Percentiles rank a stretch among this genome's conserved stretches.
Evolutionary conservation across 2,888 invertebrate genomes (phyloP).

Genomic region (Adelognathus sp.): DNA sequence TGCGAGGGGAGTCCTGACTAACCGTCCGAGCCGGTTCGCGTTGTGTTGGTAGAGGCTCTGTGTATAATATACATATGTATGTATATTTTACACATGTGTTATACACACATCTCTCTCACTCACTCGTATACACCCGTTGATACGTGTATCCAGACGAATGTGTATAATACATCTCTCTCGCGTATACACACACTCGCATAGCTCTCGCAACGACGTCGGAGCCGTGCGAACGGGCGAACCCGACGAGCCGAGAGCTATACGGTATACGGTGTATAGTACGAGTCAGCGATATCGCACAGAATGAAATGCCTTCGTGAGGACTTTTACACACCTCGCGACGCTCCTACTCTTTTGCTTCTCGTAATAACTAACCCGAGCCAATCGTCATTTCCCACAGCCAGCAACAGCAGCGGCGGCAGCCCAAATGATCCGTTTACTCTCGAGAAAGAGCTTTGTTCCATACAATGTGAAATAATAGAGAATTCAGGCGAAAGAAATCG

Average conservation of each 20-base stretch:
- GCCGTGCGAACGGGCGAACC: conserved; percentile 40
- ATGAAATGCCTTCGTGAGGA: neutral
- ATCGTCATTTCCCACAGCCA: conserved; percentile 36
- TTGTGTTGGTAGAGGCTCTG: conserved; percentile 36
- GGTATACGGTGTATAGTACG: conserved; percentile 37
- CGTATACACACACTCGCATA: conserved; percentile 17
- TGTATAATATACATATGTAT: no score
- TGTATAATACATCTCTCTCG: no score
- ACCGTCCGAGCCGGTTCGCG: conserved; percentile 67
- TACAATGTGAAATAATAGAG: neutral
- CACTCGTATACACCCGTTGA: no score
- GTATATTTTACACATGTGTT: no score
- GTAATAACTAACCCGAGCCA: no score
- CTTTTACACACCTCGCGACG: neutral
- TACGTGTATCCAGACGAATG: no score
- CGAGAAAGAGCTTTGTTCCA: neutral
- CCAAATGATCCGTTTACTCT: neutral
- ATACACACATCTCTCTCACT: no score
- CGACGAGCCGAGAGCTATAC: conserved; percentile 18
- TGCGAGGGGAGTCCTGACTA: conserved; percentile 73
- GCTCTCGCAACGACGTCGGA: conserved; percentile 21
- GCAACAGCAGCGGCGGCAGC: no score
- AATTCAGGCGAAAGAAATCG: neutral
- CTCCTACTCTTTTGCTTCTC: no score
- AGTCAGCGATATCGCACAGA: neutral